A percentile compares a stretch with the other conserved stretches of the same genome.
These are phyloP conservation scores for Dermatemys mawii DNA, from an alignment of 2,113 vertebrate genomes.

Conservation along the genomic window DNA sequence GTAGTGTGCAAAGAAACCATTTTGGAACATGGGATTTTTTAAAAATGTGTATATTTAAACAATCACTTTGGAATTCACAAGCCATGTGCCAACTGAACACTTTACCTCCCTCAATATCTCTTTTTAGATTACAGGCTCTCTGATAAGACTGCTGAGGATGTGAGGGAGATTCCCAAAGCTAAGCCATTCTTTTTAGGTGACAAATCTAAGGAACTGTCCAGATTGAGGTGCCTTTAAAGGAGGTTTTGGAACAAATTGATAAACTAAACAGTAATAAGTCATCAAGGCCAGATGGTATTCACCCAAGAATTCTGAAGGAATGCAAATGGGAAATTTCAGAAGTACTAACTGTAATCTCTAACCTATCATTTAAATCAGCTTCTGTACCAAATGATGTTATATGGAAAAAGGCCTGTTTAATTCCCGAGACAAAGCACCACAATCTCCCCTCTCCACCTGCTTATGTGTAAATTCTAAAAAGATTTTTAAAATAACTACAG, in stretches of 20 bases:
- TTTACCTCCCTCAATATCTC: neutral
- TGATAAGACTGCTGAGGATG: too few relatives aligned
- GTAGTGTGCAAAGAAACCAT: neutral
- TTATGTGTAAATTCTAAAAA: neutral
- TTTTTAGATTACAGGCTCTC: neutral
- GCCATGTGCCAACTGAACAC: neutral
- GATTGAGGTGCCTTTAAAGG: too few relatives aligned
- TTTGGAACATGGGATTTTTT: neutral
- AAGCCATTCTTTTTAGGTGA: too few relatives aligned
- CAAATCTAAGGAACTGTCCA: too few relatives aligned
- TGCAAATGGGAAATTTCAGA: too few relatives aligned
- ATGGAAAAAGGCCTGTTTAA: neutral
- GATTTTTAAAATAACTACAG: neutral
- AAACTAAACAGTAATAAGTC: too few relatives aligned
- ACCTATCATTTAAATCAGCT: too few relatives aligned
- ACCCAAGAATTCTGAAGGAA: too few relatives aligned
- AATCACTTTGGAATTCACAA: neutral
- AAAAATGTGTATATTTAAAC: neutral
- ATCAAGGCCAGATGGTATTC: too few relatives aligned
- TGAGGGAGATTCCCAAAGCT: too few relatives aligned
- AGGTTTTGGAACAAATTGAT: too few relatives aligned
- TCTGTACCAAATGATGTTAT: neutral
- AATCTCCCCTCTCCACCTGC: neutral
- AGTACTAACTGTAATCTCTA: too few relatives aligned
- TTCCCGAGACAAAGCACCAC: neutral